Base-by-base conservation (phyloP, 2,888 invertebrate species). In the Cryptophagus acutangulus region DNA sequence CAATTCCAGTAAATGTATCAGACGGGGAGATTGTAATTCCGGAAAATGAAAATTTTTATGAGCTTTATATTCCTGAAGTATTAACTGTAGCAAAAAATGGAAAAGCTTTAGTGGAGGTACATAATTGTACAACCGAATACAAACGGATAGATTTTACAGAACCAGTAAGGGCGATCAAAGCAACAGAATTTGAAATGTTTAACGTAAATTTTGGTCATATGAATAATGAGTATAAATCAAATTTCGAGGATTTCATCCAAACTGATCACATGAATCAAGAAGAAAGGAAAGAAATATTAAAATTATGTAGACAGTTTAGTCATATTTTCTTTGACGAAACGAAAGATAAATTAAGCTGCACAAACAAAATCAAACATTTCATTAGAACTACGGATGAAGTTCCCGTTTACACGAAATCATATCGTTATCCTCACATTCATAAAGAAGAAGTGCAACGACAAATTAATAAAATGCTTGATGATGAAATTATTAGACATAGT, bases 351-450 rank as follows among this genome's bases (percentile, higher is more conserved):
- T 12, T 25, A 20, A 25, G 12, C 2, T 13, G 14, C 16, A 31
- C 31, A 4, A 10, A 8, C 4, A 3, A 31, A 15, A 16, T 31
- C 3, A 3, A 31, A 13, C 31, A 31, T 16, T 8, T 2, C 8
- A 31, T 31, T 5, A 13, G n/a, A 10, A 31, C 31, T 13, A 13
- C 15, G 3, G 31, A 31, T 13, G 31, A 31, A 31, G n/a, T 31
- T 10, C 31, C 13, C 5, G 31, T 31, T 10, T 13, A 31, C 12
- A 8, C 20, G 3, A 38, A 38, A 38, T 20, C 12, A 3, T 38
- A 38, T 20, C n/a, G 30, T 14, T 52, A 54, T n/a, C 57, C 58
- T 8, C 36, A 51, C n/a, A 33, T 31, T 12, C 38, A 38, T 33
- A 33, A 38, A 38, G 3, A 2, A 2, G 38, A 38, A 31, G 25